A percentile compares a stretch with the other conserved stretches of the same genome.
Conservation (phyloP, 37 sponge, comb jelly and placozoan species). For the Hormiphora californensis region DNA sequence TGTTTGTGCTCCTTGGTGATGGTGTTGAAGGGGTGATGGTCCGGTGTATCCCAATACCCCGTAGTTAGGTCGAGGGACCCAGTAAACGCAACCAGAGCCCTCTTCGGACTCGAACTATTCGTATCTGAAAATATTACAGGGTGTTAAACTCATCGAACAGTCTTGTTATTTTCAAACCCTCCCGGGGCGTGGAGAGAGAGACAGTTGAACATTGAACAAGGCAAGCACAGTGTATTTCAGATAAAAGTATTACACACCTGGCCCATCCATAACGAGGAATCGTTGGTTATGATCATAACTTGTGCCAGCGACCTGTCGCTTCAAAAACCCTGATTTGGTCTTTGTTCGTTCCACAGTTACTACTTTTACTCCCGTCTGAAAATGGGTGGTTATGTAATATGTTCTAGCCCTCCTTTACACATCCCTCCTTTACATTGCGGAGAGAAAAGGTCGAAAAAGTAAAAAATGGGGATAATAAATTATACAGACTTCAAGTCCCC, state of each 20-base stretch:
- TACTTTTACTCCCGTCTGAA: neutral
- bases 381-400: too few relatives aligned
- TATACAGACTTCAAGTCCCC: too few relatives aligned
- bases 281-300: neutral
- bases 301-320: neutral
- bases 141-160: too few relatives aligned
- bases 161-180: too few relatives aligned
- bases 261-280: neutral
- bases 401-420: too few relatives aligned
- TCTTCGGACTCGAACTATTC: neutral
- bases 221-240: neutral
- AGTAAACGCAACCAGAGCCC: neutral
- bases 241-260: neutral
- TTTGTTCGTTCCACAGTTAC: neutral
- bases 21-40: neutral
- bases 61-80: neutral
- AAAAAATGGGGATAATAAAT: neutral
- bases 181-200: too few relatives aligned
- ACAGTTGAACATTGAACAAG: neutral
- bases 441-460: neutral
- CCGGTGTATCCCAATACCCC: neutral
- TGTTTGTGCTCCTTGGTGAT: too few relatives aligned
- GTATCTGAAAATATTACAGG: neutral
- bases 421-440: neutral
- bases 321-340: neutral